phyloP scores from a whole-genome alignment of 2,113 vertebrate species.

The Pontoporia blainvillei region DNA sequence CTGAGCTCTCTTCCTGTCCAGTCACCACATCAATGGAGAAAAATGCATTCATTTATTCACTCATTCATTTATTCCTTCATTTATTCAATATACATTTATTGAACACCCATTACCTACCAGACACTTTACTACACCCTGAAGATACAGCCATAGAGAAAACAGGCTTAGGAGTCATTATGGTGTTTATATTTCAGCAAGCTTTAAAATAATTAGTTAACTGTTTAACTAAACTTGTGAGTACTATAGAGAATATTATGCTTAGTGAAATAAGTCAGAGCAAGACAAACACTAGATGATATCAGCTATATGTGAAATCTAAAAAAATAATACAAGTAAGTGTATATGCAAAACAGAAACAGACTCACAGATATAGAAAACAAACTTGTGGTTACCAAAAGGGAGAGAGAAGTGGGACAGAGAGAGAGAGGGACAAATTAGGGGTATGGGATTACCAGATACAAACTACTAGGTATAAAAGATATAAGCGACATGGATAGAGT shows the following conservation, averaged over 20 bases:
- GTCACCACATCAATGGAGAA: neutral
- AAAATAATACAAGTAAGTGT: neutral
- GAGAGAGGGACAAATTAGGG: neutral
- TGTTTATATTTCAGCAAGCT: neutral
- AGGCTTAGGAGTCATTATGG: rapidly evolving
- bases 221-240: neutral
- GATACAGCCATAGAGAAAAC: neutral
- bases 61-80: neutral
- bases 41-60: neutral
- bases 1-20: neutral
- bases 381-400: neutral
- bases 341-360: neutral
- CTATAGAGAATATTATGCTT: neutral
- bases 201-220: neutral
- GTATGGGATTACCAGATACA: too few relatives aligned
- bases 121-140: neutral
- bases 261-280: neutral
- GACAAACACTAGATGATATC: neutral
- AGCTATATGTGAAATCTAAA: neutral
- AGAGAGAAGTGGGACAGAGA: neutral
- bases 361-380: neutral
- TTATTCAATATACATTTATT: neutral
- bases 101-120: neutral
- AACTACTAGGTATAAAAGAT: too few relatives aligned
- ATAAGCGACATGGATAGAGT: too few relatives aligned